These are phyloP conservation scores for Spilosoma lubricipeda DNA, from an alignment of 2,888 invertebrate genomes.

Conservation along the genomic window DNA sequence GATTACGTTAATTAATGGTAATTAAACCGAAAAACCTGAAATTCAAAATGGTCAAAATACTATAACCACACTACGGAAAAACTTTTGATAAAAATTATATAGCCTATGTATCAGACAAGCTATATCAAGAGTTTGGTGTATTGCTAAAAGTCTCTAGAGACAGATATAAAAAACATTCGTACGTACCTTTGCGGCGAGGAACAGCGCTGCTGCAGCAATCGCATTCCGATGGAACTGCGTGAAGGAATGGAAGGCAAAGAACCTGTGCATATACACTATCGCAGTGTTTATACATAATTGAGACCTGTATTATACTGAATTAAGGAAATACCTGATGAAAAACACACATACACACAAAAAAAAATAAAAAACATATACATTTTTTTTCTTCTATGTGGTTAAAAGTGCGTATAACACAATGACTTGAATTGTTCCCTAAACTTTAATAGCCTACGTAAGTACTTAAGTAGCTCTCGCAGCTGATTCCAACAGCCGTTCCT, in stretches of 20 bases:
- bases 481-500: too few relatives aligned
- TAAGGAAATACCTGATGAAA: slow-evolving; percentile 55
- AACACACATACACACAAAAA: neutral
- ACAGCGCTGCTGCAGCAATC: slow-evolving; percentile 97
- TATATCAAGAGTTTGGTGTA: neutral
- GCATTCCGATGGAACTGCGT: slow-evolving; percentile 97
- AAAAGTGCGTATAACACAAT: neutral
- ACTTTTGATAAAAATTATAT: too few relatives aligned
- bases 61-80: too few relatives aligned
- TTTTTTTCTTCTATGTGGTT: neutral
- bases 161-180: neutral
- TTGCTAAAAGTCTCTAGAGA: neutral
- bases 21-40: too few relatives aligned
- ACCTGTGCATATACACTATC: slow-evolving; percentile 99
- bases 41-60: too few relatives aligned
- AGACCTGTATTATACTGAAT: slow-evolving; percentile 86
- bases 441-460: neutral
- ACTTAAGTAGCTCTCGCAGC: neutral
- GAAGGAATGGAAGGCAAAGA: slow-evolving; percentile 99
- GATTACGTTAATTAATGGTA: too few relatives aligned
- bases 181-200: slow-evolving; percentile 96
- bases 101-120: neutral
- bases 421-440: neutral
- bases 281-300: slow-evolving; percentile 99
- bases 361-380: too few relatives aligned